Conservation (phyloP, 1,140 invertebrate species). For the Drosophila yakuba region DNA sequence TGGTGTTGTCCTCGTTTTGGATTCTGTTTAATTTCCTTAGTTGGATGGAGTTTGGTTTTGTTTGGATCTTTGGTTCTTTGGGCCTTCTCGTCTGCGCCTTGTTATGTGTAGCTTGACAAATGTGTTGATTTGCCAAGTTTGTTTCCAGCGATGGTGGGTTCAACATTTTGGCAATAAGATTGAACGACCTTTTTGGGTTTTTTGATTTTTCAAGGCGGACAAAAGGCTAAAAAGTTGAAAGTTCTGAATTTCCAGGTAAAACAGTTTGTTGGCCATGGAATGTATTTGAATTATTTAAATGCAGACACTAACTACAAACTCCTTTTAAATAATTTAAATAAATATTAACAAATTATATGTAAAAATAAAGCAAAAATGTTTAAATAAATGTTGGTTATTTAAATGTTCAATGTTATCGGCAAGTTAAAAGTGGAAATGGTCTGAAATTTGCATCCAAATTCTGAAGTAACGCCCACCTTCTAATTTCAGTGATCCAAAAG, state of each 20-base stretch:
- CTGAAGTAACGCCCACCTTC: constrained; percentile 21
- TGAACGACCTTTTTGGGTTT: constrained; percentile 22
- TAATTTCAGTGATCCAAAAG: constrained; percentile 9
- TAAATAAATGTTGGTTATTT: too few relatives aligned
- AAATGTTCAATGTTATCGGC: background rate
- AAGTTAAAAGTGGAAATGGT: background rate
- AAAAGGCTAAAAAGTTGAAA: constrained; percentile 7
- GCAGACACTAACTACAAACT: too few relatives aligned
- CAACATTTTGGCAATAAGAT: constrained; percentile 33
- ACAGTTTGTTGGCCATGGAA: background rate
- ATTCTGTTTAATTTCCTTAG: constrained; percentile 32
- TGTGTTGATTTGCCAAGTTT: constrained; percentile 59
- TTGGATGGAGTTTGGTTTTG: constrained; percentile 5
- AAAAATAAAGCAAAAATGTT: too few relatives aligned
- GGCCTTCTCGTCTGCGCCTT: constrained; percentile 3
- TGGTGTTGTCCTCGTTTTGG: constrained; percentile 10
- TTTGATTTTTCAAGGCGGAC: constrained; percentile 6
- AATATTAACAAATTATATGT: too few relatives aligned
- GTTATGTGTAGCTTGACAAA: constrained; percentile 68
- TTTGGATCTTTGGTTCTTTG: background rate
- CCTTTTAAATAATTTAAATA: too few relatives aligned
- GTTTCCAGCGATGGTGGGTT: constrained; percentile 2
- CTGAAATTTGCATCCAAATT: constrained; percentile 46
- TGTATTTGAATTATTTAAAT: too few relatives aligned
- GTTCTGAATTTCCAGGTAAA: background rate